Evolutionary conservation across 2,888 invertebrate species (phyloP).

Genomic region (Drosophila picticornis): DNA sequence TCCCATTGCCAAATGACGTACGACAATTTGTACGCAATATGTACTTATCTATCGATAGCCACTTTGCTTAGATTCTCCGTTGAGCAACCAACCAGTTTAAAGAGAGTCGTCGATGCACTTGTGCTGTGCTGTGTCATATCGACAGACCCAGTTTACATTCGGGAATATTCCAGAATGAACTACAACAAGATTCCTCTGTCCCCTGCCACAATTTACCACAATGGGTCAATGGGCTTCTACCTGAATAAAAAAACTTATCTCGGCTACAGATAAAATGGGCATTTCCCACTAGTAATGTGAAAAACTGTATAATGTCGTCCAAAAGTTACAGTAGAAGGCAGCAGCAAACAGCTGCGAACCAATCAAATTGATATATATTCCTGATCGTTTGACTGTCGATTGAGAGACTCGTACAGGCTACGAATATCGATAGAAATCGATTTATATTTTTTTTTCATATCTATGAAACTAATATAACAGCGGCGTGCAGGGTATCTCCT

Average conservation of each 20-base stretch:
- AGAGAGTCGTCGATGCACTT: background rate
- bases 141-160: background rate
- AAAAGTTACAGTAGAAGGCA: background rate
- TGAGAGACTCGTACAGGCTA: too few species aligned
- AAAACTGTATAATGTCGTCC: background rate
- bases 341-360: background rate
- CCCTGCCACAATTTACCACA: background rate
- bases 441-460: background rate
- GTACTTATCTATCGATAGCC: constrained; percentile 13
- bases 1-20: constrained; percentile 43
- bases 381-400: too few species aligned
- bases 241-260: background rate
- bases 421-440: background rate
- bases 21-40: constrained; percentile 2
- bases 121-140: background rate
- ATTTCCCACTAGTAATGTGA: background rate
- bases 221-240: background rate
- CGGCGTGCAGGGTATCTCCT: background rate
- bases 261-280: background rate
- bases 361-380: background rate
- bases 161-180: constrained; percentile 1
- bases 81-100: background rate
- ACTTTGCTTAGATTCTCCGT: background rate
- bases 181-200: background rate
- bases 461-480: too few species aligned